Conservation (phyloP, 2,888 invertebrate genomes). For the Volucella inanis region DNA sequence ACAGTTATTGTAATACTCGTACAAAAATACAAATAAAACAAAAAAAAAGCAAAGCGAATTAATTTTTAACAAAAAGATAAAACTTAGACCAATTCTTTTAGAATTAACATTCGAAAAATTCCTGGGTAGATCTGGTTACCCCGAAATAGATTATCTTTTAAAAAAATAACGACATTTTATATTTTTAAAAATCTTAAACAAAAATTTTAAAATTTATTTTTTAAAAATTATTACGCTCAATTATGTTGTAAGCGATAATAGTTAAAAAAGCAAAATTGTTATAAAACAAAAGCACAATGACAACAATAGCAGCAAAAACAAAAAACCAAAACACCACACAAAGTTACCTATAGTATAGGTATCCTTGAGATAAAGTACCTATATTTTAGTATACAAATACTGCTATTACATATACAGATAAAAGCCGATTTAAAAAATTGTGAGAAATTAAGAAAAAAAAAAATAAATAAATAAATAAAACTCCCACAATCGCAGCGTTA, state of each 20-base stretch:
- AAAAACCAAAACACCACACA: conserved; percentile 40
- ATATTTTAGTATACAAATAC: conserved; percentile 15
- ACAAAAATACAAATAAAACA: conserved; percentile 29
- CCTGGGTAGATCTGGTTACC: too few relatives aligned
- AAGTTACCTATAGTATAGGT: conserved; percentile 74
- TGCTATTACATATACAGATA: conserved; percentile 36
- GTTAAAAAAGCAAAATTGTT: conserved; percentile 23
- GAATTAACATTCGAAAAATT: conserved; percentile 52
- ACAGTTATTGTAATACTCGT: conserved; percentile 38
- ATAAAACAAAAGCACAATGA: conserved; percentile 56
- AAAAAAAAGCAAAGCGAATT: conserved; percentile 62
- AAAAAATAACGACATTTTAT: conserved; percentile 47
- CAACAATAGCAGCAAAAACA: conserved; percentile 50
- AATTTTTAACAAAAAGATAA: conserved; percentile 38
- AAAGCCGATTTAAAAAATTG: conserved; percentile 29
- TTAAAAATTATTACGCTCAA: conserved; percentile 56
- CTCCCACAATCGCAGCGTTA: conserved; percentile 18
- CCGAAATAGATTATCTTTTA: conserved; percentile 27
- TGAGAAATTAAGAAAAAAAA: conserved; percentile 24
- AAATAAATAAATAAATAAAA: conserved; percentile 3
- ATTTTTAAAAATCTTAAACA: conserved; percentile 59
- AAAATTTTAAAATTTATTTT: conserved; percentile 16
- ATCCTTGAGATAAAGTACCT: conserved; percentile 42
- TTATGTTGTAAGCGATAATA: conserved; percentile 50
- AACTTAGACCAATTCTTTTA: conserved; percentile 66